Percentiles rank a stretch among this genome's conserved stretches.
Conservation (phyloP, 2,888 invertebrate genomes). For the Lepidochitona cinerea region DNA sequence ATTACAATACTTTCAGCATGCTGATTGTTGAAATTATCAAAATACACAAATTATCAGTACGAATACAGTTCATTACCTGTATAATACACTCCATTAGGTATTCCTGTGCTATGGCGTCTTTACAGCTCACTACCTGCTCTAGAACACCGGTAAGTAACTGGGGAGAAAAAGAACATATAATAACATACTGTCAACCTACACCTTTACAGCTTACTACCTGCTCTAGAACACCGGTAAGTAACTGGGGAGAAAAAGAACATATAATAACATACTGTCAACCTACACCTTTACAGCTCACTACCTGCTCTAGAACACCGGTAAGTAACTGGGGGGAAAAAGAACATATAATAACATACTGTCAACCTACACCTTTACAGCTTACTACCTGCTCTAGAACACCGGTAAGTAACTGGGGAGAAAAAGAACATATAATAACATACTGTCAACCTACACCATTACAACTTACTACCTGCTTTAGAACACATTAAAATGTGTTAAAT, state of each 20-base stretch:
- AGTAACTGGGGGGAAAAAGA: constrained; percentile 79
- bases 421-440: background rate
- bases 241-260: constrained; percentile 74
- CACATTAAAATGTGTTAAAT: too few species aligned
- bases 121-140: constrained; percentile 98
- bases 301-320: constrained; percentile 90
- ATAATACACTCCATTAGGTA: constrained; percentile 85
- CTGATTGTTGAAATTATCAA: too few species aligned
- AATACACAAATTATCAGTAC: too few species aligned
- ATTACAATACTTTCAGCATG: too few species aligned
- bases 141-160: constrained; percentile 95
- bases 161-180: constrained; percentile 63
- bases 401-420: constrained; percentile 84
- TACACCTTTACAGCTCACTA: background rate
- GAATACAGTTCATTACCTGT: too few species aligned
- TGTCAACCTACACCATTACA: background rate
- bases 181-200: background rate
- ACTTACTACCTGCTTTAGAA: background rate
- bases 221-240: constrained; percentile 96
- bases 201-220: background rate
- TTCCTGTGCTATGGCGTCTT: constrained; percentile 98
- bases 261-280: background rate
- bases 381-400: constrained; percentile 84
- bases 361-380: background rate
- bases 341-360: background rate